A percentile compares a stretch with the other conserved stretches of the same genome.
These are phyloP conservation scores for Crepidodera aurea DNA, from an alignment of 2,888 invertebrate genomes.

Conservation along the genomic window DNA sequence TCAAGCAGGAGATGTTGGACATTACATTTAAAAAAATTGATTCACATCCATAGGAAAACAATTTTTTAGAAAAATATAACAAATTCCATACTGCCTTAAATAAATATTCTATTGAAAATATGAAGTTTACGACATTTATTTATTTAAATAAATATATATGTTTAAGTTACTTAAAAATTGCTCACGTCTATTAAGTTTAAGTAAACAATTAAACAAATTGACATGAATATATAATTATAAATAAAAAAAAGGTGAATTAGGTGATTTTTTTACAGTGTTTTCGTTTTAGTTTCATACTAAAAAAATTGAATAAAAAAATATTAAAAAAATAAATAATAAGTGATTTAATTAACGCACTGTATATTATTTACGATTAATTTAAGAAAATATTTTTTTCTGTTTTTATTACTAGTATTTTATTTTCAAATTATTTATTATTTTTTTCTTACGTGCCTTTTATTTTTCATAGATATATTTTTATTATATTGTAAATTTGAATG, in stretches of 20 bases:
- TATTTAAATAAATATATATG: background rate
- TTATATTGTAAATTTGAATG: conserved; percentile 31
- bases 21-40: too few relatives aligned
- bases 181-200: conserved; percentile 1
- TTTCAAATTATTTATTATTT: conserved; percentile 42
- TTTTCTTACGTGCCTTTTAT: conserved; percentile 40
- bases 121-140: too few relatives aligned
- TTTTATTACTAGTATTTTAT: conserved; percentile 21
- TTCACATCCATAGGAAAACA: too few relatives aligned
- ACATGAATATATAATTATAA: background rate
- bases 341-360: conserved; percentile 11
- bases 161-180: conserved; percentile 8
- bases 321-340: background rate
- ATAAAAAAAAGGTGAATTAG: background rate
- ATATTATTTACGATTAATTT: conserved; percentile 8
- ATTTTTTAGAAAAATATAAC: too few relatives aligned
- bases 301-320: background rate
- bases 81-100: background rate
- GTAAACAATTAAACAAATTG: conserved; percentile 3
- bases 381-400: background rate
- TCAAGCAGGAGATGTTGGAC: too few relatives aligned
- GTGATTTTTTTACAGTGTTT: conserved; percentile 2
- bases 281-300: background rate
- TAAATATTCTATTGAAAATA: background rate
- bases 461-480: conserved; percentile 39